phyloP scores from a whole-genome alignment of 2,888 invertebrate genomes.

The Heliconius hortense region DNA sequence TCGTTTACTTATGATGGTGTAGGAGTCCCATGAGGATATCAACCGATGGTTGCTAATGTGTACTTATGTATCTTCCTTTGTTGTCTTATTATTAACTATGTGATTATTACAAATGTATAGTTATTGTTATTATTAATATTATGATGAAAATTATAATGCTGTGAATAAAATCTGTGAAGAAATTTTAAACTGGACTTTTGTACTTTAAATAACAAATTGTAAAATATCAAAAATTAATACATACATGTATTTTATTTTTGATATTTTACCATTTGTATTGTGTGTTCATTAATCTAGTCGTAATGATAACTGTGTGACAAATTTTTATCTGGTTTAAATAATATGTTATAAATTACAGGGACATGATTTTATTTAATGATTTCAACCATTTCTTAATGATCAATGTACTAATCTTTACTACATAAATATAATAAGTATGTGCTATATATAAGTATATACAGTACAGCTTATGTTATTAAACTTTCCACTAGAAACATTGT shows the following conservation, averaged over 20 bases:
- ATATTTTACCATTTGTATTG: neutral
- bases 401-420: neutral
- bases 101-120: conserved; percentile 65
- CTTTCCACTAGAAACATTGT: no score
- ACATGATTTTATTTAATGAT: conserved; percentile 1
- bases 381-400: neutral
- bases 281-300: neutral
- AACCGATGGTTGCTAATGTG: conserved; percentile 52
- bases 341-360: neutral
- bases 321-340: neutral
- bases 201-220: conserved; percentile 22
- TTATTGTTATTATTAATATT: conserved; percentile 53
- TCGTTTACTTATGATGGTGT: conserved; percentile 48
- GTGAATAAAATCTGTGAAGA: conserved; percentile 39
- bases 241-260: conserved; percentile 2
- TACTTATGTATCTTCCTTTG: conserved; percentile 66
- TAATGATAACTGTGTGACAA: neutral
- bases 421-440: no score
- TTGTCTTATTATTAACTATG: conserved; percentile 59
- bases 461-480: no score
- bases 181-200: conserved; percentile 23
- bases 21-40: conserved; percentile 28
- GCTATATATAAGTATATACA: no score
- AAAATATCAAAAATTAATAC: no score
- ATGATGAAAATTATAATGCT: conserved; percentile 31